Evolutionary conservation across 2,113 vertebrate genomes (phyloP).

Genomic region (Paradoxurus hermaphroditus): DNA sequence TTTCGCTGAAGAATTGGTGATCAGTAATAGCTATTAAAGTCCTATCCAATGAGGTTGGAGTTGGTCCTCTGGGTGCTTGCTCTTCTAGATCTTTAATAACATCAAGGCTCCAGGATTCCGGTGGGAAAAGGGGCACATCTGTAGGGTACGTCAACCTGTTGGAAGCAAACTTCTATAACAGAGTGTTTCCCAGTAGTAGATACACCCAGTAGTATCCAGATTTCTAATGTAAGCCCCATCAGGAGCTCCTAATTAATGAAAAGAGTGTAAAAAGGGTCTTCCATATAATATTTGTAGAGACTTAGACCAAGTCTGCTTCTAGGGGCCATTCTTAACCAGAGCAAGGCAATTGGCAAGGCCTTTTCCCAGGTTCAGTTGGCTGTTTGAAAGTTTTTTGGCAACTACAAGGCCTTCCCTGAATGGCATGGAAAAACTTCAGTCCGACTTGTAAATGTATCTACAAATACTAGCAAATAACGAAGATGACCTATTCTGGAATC

Average conservation of each 20-base stretch:
- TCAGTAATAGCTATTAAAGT: neutral
- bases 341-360: neutral
- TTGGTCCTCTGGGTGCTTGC: neutral
- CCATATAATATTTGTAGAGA: neutral
- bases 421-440: neutral
- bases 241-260: neutral
- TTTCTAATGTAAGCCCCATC: neutral
- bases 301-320: neutral
- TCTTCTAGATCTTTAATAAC: neutral
- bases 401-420: neutral
- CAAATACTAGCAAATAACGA: neutral
- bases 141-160: neutral
- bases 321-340: neutral
- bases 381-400: neutral
- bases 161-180: neutral
- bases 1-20: neutral
- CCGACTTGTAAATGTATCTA: neutral
- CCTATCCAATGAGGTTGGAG: neutral
- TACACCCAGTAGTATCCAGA: neutral
- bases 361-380: neutral
- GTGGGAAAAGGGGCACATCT: neutral
- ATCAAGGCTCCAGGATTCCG: neutral
- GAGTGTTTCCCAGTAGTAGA: neutral
- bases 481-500: neutral
- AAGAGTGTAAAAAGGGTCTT: neutral